Evolutionary conservation across 2,113 vertebrate species (phyloP), one percentile per base, ranked within the genome.

Genomic region (Emydura subglobosa): DNA sequence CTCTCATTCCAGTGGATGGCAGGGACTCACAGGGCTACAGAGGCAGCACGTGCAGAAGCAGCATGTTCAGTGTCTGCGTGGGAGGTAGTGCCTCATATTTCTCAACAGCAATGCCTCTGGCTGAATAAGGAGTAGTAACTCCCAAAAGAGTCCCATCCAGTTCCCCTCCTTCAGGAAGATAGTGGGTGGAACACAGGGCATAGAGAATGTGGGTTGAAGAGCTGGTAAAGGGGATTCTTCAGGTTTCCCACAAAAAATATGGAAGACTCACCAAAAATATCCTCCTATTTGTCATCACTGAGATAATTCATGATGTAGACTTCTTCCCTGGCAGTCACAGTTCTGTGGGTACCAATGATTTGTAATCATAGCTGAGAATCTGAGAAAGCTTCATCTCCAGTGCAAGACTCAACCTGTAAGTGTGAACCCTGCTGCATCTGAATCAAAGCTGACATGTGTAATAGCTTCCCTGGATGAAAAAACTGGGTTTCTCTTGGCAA

Each of bases 61-160:
- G 14, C 0, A 7, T 1, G 12, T 16, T 95, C 4, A 4, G 44
- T 22, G 0, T 72, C n/a, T 16, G 51, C 76, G 61, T 34, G 44
- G 54, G 81, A 78, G 91, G 76, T 34, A 51, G 88, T 86, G 51
- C 55, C 61, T 53, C 8, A 72, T 34, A 24, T 93, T 92, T 85
- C 92, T 83, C 83, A 89, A 83, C 0, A 1, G n/a, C 74, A 82
- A 1, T 29, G 79, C 68, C 72, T 96, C 49, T 10, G 31, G 87
- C 85, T 19, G 55, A 82, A 78, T 1, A 14, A 85, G 84, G 59
- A 96, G 78, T 65, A 90, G 83, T 6, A 16, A 6, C 19, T 82
- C 17, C 74, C 83, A 54, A 16, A 83, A 10, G 39, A 95, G 80
- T 65, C 83, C 85, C 39, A 87, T 78, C 17, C 85, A 50, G 91